Percentiles rank a stretch among this genome's conserved stretches.
Conservation (phyloP, 2,113 vertebrate species). For the Dasyurus viverrinus region DNA sequence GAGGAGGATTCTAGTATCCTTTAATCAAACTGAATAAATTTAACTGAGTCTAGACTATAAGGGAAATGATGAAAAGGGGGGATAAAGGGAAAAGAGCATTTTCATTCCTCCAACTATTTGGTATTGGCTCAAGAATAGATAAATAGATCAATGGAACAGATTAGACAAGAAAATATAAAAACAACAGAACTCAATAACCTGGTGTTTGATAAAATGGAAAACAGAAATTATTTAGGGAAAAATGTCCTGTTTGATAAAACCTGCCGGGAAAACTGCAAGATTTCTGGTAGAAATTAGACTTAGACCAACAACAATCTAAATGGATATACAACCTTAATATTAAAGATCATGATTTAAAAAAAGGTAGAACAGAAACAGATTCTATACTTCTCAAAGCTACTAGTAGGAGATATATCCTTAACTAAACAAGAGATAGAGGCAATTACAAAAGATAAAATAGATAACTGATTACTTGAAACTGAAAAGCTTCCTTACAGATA, state of each 20-base stretch:
- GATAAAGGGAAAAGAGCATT: not conserved
- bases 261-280: not conserved
- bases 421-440: not conserved
- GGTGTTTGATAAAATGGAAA: not conserved
- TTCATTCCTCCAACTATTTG: not conserved
- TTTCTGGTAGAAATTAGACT: not conserved
- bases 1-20: not conserved
- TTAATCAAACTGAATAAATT: not conserved
- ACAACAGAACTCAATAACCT: not conserved
- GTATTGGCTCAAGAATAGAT: not conserved
- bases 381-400: not conserved
- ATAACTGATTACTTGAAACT: not conserved
- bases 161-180: not conserved
- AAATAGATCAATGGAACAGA: not conserved
- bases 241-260: not conserved
- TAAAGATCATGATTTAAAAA: not conserved
- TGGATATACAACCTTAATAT: not conserved
- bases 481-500: not conserved
- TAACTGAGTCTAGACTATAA: not conserved
- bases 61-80: not conserved
- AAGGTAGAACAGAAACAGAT: not conserved
- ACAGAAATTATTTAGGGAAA: not conserved
- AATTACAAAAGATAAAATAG: not conserved
- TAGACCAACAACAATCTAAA: not conserved
- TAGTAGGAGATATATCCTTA: not conserved